Conservation (phyloP, 2,797 vertebrate species). For the Oryzias sinensis region DNA sequence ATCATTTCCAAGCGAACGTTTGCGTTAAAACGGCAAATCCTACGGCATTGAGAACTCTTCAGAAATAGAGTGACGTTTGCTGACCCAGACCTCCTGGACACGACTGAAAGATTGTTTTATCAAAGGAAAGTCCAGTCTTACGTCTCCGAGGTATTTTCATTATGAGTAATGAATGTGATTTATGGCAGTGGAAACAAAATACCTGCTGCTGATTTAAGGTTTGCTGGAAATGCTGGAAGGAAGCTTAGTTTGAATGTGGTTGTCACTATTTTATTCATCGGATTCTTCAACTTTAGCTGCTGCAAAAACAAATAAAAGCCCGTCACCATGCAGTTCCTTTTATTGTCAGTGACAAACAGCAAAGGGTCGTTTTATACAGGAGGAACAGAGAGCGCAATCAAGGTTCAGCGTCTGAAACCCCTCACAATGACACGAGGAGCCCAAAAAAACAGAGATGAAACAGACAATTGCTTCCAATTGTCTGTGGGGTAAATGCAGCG, state of each 20-base stretch:
- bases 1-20: background rate
- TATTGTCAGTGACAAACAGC: slow-evolving; percentile 9
- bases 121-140: slow-evolving; percentile 32
- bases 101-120: background rate
- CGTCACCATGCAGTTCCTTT: background rate
- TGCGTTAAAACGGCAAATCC: slow-evolving; percentile 16
- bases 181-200: slow-evolving; percentile 14
- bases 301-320: background rate
- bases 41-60: background rate
- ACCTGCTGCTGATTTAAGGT: slow-evolving; percentile 10
- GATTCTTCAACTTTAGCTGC: background rate
- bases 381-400: background rate
- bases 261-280: background rate
- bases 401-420: background rate
- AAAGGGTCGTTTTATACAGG: background rate
- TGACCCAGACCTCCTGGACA: too few relatives aligned
- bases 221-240: background rate
- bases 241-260: background rate
- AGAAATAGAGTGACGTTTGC: background rate
- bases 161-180: slow-evolving; percentile 37
- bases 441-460: background rate
- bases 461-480: background rate
- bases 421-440: background rate
- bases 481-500: slow-evolving; percentile 19
- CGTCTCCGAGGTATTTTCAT: slow-evolving; percentile 26